Percentiles rank a stretch among this genome's conserved stretches.
These are phyloP conservation scores for Latrodectus elegans DNA, from an alignment of 2,888 invertebrate species.

Conservation along the genomic window DNA sequence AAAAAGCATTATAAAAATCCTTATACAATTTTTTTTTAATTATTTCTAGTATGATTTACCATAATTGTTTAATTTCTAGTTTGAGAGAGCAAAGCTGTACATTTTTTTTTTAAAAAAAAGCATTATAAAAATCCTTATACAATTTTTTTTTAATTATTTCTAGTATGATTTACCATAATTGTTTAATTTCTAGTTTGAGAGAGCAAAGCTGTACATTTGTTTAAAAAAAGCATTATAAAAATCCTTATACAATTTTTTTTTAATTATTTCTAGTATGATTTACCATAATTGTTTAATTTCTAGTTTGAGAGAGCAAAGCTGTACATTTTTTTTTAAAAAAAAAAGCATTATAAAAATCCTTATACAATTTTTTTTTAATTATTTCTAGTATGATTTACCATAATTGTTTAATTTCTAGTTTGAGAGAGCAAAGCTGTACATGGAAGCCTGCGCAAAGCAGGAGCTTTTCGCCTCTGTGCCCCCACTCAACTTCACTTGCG, in stretches of 20 bases:
- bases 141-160: too few species aligned
- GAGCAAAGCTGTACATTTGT: too few species aligned
- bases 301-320: constrained; percentile 56
- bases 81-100: too few species aligned
- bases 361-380: background rate
- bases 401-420: constrained; percentile 19
- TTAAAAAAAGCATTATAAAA: too few species aligned
- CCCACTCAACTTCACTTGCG: constrained; percentile 61
- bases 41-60: too few species aligned
- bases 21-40: too few species aligned
- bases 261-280: constrained; percentile 34
- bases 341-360: background rate
- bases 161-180: too few species aligned
- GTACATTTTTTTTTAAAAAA: constrained; percentile 10
- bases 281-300: background rate
- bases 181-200: too few species aligned
- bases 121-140: too few species aligned
- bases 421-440: constrained; percentile 59
- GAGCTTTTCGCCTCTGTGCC: constrained; percentile 64
- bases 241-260: background rate
- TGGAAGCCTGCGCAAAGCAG: constrained; percentile 67
- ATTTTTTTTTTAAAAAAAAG: too few species aligned
- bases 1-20: too few species aligned
- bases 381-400: background rate
- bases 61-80: too few species aligned